These are phyloP conservation scores for Brachypteracias leptosomus DNA, from an alignment of 2,113 vertebrate species.

Conservation along the genomic window DNA sequence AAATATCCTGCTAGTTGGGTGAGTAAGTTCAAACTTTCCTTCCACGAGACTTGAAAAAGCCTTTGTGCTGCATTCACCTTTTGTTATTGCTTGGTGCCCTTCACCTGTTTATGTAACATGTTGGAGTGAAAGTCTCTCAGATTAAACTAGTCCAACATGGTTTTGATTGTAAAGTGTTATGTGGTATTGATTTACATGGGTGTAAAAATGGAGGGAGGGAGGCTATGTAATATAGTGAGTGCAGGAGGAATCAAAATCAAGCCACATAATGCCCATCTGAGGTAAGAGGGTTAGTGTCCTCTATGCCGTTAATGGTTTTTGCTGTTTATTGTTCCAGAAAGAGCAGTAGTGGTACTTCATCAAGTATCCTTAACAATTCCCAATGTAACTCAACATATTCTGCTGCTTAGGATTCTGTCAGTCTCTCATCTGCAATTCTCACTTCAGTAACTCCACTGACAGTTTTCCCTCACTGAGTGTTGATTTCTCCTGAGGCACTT, in stretches of 20 bases:
- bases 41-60: not conserved
- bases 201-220: not conserved
- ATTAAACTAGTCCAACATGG: not conserved
- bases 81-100: not conserved
- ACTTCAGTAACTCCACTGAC: not conserved
- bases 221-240: not conserved
- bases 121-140: not conserved
- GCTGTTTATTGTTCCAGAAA: not conserved
- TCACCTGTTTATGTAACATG: not conserved
- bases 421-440: not conserved
- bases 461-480: not conserved
- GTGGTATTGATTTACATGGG: not conserved
- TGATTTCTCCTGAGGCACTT: not conserved
- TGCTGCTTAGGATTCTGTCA: not conserved
- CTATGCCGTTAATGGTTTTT: not conserved
- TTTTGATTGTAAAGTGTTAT: not conserved
- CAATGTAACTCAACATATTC: not conserved
- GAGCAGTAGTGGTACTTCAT: not conserved
- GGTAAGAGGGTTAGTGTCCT: not conserved
- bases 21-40: not conserved
- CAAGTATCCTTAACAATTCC: not conserved
- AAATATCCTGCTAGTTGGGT: not conserved
- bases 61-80: not conserved
- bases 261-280: not conserved
- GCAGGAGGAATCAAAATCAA: not conserved